Evolutionary conservation across 2,797 vertebrate species (phyloP).

Genomic region (Coendou prehensilis): DNA sequence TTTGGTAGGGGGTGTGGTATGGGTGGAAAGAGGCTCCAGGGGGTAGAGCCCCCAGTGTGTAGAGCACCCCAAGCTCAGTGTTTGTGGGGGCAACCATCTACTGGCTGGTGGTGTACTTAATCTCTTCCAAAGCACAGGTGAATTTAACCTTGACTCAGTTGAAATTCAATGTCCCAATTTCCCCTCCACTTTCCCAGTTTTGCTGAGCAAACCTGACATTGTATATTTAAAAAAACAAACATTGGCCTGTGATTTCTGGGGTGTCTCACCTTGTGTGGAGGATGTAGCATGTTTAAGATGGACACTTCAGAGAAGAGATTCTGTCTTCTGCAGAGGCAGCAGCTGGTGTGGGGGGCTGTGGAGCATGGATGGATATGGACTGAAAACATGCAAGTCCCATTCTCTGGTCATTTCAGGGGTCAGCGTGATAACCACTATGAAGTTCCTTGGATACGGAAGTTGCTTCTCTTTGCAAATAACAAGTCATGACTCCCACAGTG

Average conservation of each 20-base stretch:
- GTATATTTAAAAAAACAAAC: background rate
- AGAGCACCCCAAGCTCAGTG: background rate
- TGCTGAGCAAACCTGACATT: background rate
- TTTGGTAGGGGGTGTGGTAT: no score
- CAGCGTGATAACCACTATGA: rapidly evolving
- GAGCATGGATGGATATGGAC: background rate
- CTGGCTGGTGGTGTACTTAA: background rate
- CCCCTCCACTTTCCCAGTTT: background rate
- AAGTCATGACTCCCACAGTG: background rate
- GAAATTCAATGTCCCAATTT: background rate
- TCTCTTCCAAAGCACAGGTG: background rate
- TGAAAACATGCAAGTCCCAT: rapidly evolving
- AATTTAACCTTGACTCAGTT: background rate
- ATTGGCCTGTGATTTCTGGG: background rate
- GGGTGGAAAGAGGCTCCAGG: background rate
- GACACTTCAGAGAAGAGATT: background rate
- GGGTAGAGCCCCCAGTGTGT: background rate
- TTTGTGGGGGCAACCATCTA: background rate
- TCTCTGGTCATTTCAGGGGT: background rate
- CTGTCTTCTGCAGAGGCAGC: background rate
- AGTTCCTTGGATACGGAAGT: background rate
- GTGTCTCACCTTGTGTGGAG: background rate
- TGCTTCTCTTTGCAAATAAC: background rate
- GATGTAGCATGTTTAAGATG: background rate
- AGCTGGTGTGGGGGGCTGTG: no score